Conservation (phyloP, 1,140 invertebrate genomes). For the Formica selysi region DNA sequence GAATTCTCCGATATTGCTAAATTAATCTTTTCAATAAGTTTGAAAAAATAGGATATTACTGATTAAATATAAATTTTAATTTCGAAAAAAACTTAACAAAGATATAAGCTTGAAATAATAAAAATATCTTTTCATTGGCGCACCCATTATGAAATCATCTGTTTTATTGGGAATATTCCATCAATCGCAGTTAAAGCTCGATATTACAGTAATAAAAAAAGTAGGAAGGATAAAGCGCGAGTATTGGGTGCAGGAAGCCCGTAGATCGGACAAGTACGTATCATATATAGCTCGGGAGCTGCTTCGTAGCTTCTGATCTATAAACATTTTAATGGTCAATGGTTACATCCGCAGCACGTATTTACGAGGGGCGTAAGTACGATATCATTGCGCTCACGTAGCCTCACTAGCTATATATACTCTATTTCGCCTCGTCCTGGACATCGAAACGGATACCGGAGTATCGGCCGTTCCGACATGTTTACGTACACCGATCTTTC, state of each 20-base stretch:
- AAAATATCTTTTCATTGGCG: background rate
- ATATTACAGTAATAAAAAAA: slow-evolving; percentile 48
- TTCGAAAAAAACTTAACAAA: background rate
- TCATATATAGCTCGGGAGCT: slow-evolving; percentile 47
- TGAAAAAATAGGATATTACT: background rate
- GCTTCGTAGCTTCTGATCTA: slow-evolving; percentile 67
- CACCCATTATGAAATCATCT: background rate
- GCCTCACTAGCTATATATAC: background rate
- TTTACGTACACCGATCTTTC: slow-evolving; percentile 17
- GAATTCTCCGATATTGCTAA: background rate
- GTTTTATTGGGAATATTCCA: background rate
- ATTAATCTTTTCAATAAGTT: background rate
- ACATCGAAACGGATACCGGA: slow-evolving; percentile 29
- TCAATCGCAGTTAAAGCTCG: slow-evolving; percentile 6
- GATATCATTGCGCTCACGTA: slow-evolving; percentile 69
- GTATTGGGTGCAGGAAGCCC: slow-evolving; percentile 37
- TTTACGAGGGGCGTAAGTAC: slow-evolving; percentile 42
- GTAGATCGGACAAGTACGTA: slow-evolving; percentile 55
- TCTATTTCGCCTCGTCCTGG: background rate
- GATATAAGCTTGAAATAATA: background rate
- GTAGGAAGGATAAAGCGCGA: slow-evolving; percentile 16
- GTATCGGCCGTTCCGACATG: slow-evolving; percentile 20
- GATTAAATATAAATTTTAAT: background rate
- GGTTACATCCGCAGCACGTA: slow-evolving; percentile 60
- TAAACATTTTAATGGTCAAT: slow-evolving; percentile 70